phyloP scores from a whole-genome alignment of 2,113 vertebrate species.

The Lamprologus tigripictilis region DNA sequence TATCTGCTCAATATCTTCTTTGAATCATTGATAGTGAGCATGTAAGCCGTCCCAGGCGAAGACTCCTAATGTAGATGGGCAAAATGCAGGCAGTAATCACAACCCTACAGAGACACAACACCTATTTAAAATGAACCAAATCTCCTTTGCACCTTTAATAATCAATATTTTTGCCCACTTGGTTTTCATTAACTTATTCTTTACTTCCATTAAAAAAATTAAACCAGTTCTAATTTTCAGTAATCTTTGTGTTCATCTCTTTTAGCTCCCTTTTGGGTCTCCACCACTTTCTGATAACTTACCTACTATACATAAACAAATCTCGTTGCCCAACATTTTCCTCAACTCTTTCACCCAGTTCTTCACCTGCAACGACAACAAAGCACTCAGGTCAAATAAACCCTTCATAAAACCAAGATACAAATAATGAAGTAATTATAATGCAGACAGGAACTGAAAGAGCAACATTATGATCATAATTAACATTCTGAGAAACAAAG shows the following conservation, averaged over 20 bases:
- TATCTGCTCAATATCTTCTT: not conserved
- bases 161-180: not conserved
- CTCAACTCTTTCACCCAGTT: constrained; percentile 99
- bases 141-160: not conserved
- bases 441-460: not conserved
- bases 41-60: not conserved
- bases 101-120: not conserved
- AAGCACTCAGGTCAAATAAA: not conserved
- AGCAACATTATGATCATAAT: not conserved
- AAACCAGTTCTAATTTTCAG: not conserved
- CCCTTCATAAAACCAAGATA: not conserved
- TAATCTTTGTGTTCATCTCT: not conserved
- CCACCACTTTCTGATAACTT: constrained; percentile 49
- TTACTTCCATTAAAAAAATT: not conserved
- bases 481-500: not conserved
- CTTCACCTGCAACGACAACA: constrained; percentile 80
- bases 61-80: not conserved
- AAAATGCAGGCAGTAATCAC: not conserved
- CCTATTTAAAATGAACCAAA: not conserved
- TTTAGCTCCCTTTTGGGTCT: not conserved
- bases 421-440: not conserved
- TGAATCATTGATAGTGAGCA: not conserved
- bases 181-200: not conserved
- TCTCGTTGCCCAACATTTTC: constrained; percentile 99
- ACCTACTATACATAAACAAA: constrained; percentile 99